Evolutionary conservation across 1,140 invertebrate genomes (phyloP), one percentile per base, ranked within the genome.

Genomic region (Bilobella aurantiaca): DNA sequence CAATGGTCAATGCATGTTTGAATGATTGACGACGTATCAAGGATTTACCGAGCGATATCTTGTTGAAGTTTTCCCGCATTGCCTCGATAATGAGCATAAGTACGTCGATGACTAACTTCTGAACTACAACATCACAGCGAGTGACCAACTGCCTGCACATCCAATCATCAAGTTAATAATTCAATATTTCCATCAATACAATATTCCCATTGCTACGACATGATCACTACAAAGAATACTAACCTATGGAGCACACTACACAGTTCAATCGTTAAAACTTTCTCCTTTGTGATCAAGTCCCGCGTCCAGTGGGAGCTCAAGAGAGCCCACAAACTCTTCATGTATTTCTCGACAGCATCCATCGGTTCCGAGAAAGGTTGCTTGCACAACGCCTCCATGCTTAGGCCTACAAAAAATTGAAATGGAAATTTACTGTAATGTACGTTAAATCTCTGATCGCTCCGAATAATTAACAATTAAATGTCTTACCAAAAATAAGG

Each of bases 181-280:
- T 49, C 30, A 32, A n/a, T n/a, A n/a, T n/a, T n/a, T n/a, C n/a
- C n/a, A n/a, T n/a, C 21, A 62, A 21, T 31, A 27, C 25, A 65
- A 31, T 58, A 1, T 29, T 32, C 8, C 46, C 31, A 34, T n/a
- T 12, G n/a, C 37, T 8, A 42, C 8, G 8, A n/a, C 8, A 42
- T 42, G 8, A 12, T 42, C n/a, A 12, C n/a, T 42, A 8, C 37
- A 42, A 12, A 42, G n/a, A n/a, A n/a, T n/a, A n/a, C n/a, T n/a
- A n/a, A 86, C 84, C 87, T 83, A 78, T 98, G 94, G 68, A 98
- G 83, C 47, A 98, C 94, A 79, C 96, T 96, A 67, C 94, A 92
- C 46, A 98, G 80, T 80, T 99, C 96, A 73, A 96, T 89, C 1
- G 87, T 85, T 59, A 98, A 79, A 2, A 85, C 84, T 58, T 84